A percentile compares a stretch with the other conserved stretches of the same genome.
Conservation (phyloP, 2,113 vertebrate species). For the Scalopus aquaticus region DNA sequence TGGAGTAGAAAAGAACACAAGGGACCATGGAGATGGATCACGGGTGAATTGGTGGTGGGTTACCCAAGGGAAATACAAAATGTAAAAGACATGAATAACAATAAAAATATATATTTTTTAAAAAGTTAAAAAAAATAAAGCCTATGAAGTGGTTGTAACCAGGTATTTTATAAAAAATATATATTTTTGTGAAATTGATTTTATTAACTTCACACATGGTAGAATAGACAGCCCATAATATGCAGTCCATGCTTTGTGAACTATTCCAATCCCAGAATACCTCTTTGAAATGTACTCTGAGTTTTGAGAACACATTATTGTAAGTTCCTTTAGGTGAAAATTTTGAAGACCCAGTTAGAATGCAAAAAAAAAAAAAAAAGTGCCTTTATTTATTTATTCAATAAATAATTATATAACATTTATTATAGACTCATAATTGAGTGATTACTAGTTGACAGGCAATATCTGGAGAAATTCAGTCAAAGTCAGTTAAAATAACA, state of each 20-base stretch:
- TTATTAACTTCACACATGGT: background rate
- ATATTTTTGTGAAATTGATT: slow-evolving; percentile 4
- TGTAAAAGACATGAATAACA: too few species aligned
- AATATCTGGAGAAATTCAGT: background rate
- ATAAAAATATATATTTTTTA: too few species aligned
- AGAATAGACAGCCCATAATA: background rate
- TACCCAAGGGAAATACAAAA: too few species aligned
- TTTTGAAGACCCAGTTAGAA: background rate
- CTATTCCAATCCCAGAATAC: background rate
- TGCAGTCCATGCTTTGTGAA: background rate
- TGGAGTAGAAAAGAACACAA: too few species aligned
- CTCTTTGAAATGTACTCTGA: background rate
- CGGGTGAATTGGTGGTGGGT: too few species aligned
- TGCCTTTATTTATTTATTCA: background rate
- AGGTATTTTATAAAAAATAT: slow-evolving; percentile 1
- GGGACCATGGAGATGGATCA: too few species aligned
- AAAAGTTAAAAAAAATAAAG: too few species aligned
- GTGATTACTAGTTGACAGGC: background rate
- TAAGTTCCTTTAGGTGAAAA: background rate
- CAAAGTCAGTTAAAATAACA: slow-evolving; percentile 24
- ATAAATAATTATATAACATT: background rate
- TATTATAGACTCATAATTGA: background rate
- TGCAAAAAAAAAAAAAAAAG: background rate
- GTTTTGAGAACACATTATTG: background rate
- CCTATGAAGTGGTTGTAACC: background rate